Base-by-base conservation (phyloP, 2,797 vertebrate species). In the Bovichtus diacanthus region DNA sequence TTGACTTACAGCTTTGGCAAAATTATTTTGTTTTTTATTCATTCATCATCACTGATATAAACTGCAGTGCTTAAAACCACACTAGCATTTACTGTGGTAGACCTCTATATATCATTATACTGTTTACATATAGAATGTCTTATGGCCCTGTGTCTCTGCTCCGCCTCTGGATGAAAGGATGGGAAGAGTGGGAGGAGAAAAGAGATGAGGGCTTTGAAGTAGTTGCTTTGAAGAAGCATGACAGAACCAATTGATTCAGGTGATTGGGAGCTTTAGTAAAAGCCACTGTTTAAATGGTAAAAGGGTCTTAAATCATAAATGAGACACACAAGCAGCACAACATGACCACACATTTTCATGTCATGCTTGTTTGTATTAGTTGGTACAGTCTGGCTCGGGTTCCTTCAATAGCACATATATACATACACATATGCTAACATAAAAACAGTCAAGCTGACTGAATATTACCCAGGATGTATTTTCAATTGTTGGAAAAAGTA, bases 241-340 rank as follows among this genome's bases (percentile, higher is more conserved):
- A 84, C 87, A 82, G 76, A 90, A 81, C 73, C 81, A 82, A 87
- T 82, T 83, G 86, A 89, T 84, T 87, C 53, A 87, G 83, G 76
- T 90, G 78, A 88, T 81, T 74, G 76, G 75, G 71, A 86, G 80
- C 72, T 88, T 76, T 64, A 73, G 76, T 73, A 65, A 84, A 79
- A 78, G 59, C 54, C 70, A 76, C 34, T 54, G 83, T 53, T 74
- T 68, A 80, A 80, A 72, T n/a, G 41, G 43, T 80, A 65, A 82
- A 74, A 56, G 34, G 43, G 36, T 79, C 67, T 71, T 80, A 74
- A 88, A 83, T 74, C 25, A 86, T 79, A 81, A 83, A 78, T 60
- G 56, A 72, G 75, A 53, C 47, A 47, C 59, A 64, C 75, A 73
- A 63, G 43, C 25, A 1, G 49, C 43, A 54, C 58, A 71, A 76